A percentile compares a stretch with the other conserved stretches of the same genome.
Conservation (phyloP, 2,888 invertebrate genomes). For the Drosophila fungiperda region DNA sequence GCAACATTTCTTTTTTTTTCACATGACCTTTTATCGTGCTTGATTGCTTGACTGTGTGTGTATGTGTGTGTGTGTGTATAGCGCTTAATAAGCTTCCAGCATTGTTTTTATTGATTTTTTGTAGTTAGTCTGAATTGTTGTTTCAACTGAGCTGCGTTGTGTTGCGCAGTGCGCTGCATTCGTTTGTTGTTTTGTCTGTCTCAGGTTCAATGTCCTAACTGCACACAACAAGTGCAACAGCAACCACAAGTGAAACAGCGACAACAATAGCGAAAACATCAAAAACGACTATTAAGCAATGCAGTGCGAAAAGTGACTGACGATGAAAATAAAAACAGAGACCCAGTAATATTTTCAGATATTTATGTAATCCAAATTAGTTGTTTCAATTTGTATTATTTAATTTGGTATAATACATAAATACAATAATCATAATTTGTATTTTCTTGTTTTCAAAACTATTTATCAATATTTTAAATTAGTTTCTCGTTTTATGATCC, state of each 20-base stretch:
- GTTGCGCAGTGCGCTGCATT: slow-evolving; percentile 26
- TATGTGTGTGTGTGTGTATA: slow-evolving; percentile 13
- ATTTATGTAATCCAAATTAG: not conserved
- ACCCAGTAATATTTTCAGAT: not conserved
- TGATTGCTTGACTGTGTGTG: slow-evolving; percentile 20
- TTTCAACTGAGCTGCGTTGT: slow-evolving; percentile 26
- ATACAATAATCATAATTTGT: not conserved
- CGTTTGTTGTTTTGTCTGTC: slow-evolving; percentile 26
- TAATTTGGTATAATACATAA: not conserved
- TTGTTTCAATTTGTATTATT: not conserved
- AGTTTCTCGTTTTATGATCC: not conserved
- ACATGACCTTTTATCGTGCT: slow-evolving; percentile 66
- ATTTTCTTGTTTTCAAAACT: not conserved
- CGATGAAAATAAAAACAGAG: not conserved
- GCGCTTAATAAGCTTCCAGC: slow-evolving; percentile 37
- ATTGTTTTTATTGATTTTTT: slow-evolving; percentile 57
- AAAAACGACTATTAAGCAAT: slow-evolving; percentile 28
- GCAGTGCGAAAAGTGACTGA: not conserved
- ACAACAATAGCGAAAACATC: slow-evolving; percentile 63
- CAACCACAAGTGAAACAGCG: slow-evolving; percentile 16
- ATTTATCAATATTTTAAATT: not conserved
- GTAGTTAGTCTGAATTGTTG: slow-evolving; percentile 39
- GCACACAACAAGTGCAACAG: slow-evolving; percentile 65
- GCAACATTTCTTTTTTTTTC: slow-evolving; percentile 49
- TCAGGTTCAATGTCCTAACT: slow-evolving; percentile 66